Evolutionary conservation across 2,797 vertebrate species (phyloP), one percentile per base, ranked within the genome.

Genomic region (Karalla daura): DNA sequence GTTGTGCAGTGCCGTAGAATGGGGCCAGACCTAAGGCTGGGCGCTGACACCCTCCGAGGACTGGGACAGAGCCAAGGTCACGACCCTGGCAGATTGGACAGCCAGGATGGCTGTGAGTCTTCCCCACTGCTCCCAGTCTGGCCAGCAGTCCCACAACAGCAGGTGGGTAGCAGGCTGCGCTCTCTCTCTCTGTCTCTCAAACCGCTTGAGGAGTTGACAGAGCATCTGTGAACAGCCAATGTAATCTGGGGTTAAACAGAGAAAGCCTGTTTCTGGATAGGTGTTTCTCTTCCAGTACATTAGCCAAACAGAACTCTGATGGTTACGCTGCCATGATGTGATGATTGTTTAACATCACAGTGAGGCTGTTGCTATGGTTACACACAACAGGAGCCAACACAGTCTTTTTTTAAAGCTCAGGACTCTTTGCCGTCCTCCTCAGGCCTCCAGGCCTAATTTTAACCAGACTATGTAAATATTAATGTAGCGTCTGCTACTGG

Each of bases 51-150:
- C 49, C 59, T 41, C 35, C 43, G 33, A 58, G 63, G 27, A 25
- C 59, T 43, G 68, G 65, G 66, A 65, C 23, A 2, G 59, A 62
- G 64, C 41, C 13, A 56, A 83, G 87, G 74, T 79, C 83, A 27
- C 0, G 71, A 87, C 74, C 78, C 49, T 6, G 23, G 54, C 70
- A 74, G 79, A 84, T 47, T 82, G 74, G 46, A 56, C 60, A 17
- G 58, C 70, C 66, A 55, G 54, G 30, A 47, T 72, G 25, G 37
- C 45, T 24, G 36, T 21, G 74, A 53, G 71, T 55, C 54, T 45
- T 40, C 30, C 60, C 35, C 35, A 40, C 43, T 61, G 70, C 50
- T 70, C 72, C 61, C 37, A 50, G 36, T 51, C 65, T 65, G 74
- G 68, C 67, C 64, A 27, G 45, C 53, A 39, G 64, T 72, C 17